These are phyloP conservation scores for Hiodon tergisus DNA, from an alignment of 2,113 vertebrate genomes.

Conservation along the genomic window DNA sequence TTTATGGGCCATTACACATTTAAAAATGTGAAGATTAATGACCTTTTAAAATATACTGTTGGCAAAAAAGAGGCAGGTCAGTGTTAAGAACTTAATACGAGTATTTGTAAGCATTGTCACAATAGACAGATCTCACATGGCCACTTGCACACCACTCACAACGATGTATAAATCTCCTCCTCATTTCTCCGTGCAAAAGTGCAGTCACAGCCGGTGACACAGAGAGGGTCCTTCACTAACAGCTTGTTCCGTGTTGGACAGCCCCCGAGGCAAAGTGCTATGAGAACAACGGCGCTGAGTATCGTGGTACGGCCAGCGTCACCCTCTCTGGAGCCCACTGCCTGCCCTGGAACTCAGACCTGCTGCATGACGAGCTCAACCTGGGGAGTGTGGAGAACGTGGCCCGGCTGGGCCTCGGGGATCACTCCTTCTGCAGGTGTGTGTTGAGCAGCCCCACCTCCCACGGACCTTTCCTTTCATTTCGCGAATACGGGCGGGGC, in stretches of 20 bases:
- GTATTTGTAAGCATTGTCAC: no score
- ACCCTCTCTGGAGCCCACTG: slow-evolving; percentile 69
- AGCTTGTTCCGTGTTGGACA: slow-evolving; percentile 36
- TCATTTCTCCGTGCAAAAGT: neutral
- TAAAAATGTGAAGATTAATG: no score
- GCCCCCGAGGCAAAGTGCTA: slow-evolving; percentile 67
- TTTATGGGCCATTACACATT: no score
- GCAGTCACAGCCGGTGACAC: neutral
- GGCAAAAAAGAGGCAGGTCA: no score
- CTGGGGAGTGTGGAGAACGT: slow-evolving; percentile 54
- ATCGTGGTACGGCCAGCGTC: slow-evolving; percentile 66
- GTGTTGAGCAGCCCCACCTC: slow-evolving; percentile 30
- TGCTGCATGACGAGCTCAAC: slow-evolving; percentile 74
- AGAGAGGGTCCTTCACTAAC: neutral
- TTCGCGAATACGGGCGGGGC: neutral
- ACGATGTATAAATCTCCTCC: no score
- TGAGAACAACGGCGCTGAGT: slow-evolving; percentile 57
- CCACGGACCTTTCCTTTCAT: neutral
- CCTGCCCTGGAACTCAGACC: slow-evolving; percentile 80
- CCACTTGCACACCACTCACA: no score
- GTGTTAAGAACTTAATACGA: no score
- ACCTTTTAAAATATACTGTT: no score
- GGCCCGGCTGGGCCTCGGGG: slow-evolving; percentile 68
- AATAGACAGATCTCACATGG: no score
- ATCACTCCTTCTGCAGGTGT: slow-evolving; percentile 85